These are phyloP conservation scores for Oegoconia quadripuncta DNA, from an alignment of 2,888 invertebrate genomes.

Conservation along the genomic window DNA sequence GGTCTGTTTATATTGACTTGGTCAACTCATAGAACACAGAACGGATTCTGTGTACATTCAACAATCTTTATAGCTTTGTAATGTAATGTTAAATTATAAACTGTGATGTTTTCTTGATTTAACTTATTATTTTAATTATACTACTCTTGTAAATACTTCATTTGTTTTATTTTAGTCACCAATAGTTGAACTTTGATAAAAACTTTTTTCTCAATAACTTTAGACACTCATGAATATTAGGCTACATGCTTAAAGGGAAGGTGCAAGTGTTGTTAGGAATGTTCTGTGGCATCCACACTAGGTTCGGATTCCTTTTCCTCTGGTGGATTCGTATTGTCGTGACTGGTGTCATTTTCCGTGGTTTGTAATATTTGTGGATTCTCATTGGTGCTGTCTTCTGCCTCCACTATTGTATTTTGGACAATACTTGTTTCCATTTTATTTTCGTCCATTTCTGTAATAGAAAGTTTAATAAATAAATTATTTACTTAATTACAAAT, in stretches of 20 bases:
- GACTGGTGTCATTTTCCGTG: neutral
- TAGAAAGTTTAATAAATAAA: too few relatives aligned
- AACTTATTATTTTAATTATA: slow-evolving; percentile 25
- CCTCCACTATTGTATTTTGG: slow-evolving; percentile 14
- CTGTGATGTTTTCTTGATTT: slow-evolving; percentile 46
- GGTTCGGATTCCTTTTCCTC: slow-evolving; percentile 8
- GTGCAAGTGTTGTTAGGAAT: slow-evolving; percentile 32
- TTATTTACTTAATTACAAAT: slow-evolving; percentile 5
- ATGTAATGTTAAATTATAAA: slow-evolving; percentile 16
- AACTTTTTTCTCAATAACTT: neutral
- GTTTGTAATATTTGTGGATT: slow-evolving; percentile 7
- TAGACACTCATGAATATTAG: neutral
- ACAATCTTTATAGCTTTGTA: slow-evolving; percentile 20
- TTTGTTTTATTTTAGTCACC: slow-evolving; percentile 5
- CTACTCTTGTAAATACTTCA: slow-evolving; percentile 7
- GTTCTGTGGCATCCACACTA: slow-evolving; percentile 18
- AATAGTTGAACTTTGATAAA: too few relatives aligned
- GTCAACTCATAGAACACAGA: too few relatives aligned
- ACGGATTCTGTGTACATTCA: slow-evolving; percentile 21
- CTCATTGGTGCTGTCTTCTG: slow-evolving; percentile 9
- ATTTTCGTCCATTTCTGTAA: slow-evolving; percentile 29
- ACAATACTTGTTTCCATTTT: slow-evolving; percentile 32
- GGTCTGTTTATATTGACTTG: too few relatives aligned
- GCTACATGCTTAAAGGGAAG: slow-evolving; percentile 1
- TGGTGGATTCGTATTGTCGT: slow-evolving; percentile 11